Conservation (phyloP, 2,888 invertebrate genomes). For the Caradrina kadenii region DNA sequence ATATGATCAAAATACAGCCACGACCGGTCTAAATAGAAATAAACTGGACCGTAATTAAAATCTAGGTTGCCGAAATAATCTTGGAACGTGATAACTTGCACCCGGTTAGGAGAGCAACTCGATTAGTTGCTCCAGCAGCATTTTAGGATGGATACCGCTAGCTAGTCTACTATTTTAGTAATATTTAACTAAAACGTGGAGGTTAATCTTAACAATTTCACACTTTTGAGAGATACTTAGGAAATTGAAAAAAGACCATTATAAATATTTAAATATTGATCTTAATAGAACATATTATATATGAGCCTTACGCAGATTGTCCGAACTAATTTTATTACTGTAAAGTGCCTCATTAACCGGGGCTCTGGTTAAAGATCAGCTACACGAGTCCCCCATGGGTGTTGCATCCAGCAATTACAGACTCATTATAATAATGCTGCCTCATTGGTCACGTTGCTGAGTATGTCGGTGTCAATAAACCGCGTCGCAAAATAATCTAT, state of each 20-base stretch:
- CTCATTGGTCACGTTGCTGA: not conserved
- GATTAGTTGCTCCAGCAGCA: constrained; percentile 28
- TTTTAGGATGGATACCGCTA: constrained; percentile 31
- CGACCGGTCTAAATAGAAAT: not conserved
- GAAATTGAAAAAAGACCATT: no score
- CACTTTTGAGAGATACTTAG: not conserved
- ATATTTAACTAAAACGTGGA: not conserved
- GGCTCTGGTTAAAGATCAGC: not conserved
- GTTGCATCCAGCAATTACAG: constrained; percentile 20
- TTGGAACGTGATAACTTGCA: not conserved
- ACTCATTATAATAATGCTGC: constrained; percentile 15
- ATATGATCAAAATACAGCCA: no score
- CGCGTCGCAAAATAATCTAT: no score
- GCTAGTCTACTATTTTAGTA: constrained; percentile 17
- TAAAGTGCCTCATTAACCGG: not conserved
- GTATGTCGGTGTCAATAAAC: not conserved
- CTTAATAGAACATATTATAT: no score
- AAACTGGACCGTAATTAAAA: not conserved
- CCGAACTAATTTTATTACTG: no score
- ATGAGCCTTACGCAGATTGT: no score
- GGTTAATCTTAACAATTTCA: not conserved
- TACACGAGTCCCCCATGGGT: no score
- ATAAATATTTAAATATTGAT: no score
- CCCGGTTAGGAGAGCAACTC: not conserved
- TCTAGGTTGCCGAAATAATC: not conserved